A percentile compares a stretch with the other conserved stretches of the same genome.
Evolutionary conservation across 2,888 invertebrate species (phyloP).

Genomic region (Tineola bisselliella): DNA sequence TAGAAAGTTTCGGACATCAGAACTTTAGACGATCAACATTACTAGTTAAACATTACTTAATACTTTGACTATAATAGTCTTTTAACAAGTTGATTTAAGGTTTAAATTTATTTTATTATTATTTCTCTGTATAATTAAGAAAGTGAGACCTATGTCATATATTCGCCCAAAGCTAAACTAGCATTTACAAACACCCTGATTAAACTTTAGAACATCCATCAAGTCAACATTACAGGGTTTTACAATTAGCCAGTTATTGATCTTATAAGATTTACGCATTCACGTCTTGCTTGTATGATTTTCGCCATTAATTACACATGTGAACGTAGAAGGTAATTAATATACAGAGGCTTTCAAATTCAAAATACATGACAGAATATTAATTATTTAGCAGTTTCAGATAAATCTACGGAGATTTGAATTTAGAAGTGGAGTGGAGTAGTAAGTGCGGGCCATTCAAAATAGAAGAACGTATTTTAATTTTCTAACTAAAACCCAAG

Average conservation of each 20-base stretch:
- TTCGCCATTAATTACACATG: too few species aligned
- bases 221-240: neutral
- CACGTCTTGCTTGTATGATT: too few species aligned
- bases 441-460: too few species aligned
- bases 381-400: too few species aligned
- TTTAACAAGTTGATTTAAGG: neutral
- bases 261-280: too few species aligned
- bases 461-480: too few species aligned
- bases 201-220: constrained; percentile 2
- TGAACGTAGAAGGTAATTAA: too few species aligned
- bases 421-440: too few species aligned
- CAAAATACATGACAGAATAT: too few species aligned
- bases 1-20: neutral
- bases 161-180: neutral
- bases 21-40: neutral
- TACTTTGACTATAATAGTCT: neutral
- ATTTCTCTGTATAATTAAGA: neutral
- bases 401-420: too few species aligned
- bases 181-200: neutral
- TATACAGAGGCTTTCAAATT: too few species aligned
- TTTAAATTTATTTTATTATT: neutral
- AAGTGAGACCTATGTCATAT: neutral
- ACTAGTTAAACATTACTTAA: neutral
- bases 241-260: neutral
- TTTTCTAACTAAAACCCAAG: too few species aligned